phyloP scores from a whole-genome alignment of 1,140 invertebrate species.

The Drosophila kohkoa region DNA sequence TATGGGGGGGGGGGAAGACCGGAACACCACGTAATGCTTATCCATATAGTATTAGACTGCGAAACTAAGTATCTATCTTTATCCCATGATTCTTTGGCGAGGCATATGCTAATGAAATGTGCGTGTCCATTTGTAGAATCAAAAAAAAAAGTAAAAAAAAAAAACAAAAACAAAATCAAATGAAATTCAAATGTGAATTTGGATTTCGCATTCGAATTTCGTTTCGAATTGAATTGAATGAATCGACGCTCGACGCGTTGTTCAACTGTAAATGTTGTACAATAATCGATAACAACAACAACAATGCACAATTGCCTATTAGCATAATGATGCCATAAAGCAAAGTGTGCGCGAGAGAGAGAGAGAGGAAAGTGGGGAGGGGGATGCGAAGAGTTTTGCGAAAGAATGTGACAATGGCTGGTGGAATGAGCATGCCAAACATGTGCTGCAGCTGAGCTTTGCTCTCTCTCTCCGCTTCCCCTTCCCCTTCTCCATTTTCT shows the following conservation, averaged over 20 bases:
- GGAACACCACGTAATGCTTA: constrained; percentile 57
- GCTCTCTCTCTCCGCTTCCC: constrained; percentile 3
- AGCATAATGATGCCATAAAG: constrained; percentile 81
- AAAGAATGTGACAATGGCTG: constrained; percentile 63
- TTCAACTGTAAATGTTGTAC: constrained; percentile 79
- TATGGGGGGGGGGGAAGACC: not conserved
- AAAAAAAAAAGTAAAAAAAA: not conserved
- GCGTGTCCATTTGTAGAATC: constrained; percentile 61
- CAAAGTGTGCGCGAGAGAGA: not conserved
- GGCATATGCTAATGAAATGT: constrained; percentile 73
- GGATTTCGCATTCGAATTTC: constrained; percentile 26
- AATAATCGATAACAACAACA: constrained; percentile 58
- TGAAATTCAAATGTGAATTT: constrained; percentile 19
- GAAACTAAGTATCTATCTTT: constrained; percentile 1
- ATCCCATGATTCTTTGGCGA: constrained; percentile 16
- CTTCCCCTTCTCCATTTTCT: no score
- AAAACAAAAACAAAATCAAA: not conserved
- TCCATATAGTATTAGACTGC: constrained; percentile 32
- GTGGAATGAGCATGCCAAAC: constrained; percentile 59
- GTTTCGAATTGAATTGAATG: constrained; percentile 52
- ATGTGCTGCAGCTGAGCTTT: constrained; percentile 23
- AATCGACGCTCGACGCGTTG: constrained; percentile 29
- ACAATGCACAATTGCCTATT: constrained; percentile 78
- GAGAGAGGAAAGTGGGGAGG: not conserved
- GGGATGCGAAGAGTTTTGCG: constrained; percentile 27